Evolutionary conservation across 2,113 vertebrate species (phyloP), one percentile per base, ranked within the genome.

Genomic region (Cercopithecus mona): DNA sequence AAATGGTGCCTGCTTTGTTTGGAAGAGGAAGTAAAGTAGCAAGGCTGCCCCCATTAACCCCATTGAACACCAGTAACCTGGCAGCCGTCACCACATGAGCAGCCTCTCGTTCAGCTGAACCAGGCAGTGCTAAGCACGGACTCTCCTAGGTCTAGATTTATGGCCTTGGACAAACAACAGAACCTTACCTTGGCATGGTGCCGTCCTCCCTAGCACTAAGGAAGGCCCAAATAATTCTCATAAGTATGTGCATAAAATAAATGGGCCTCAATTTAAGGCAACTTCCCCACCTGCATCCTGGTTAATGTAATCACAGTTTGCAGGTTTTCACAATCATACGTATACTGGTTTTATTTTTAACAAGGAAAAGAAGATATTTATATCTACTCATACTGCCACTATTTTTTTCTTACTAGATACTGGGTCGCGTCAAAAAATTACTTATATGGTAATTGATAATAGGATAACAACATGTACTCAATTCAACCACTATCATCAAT

Each of bases 401-500:
- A 3, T 43, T 38, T 76, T 55, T 81, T 88, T 94, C 61, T 17
- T 0, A 70, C 64, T 72, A 25, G 27, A 76, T 61, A 89, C 23
- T 38, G 40, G 59, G 57, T 75, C 82, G 57, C 16, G 25, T 93
- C 78, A 95, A 97, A 96, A 92, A 88, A 85, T 84, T 70, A 95
- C 90, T 92, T 88, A n/a, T 30, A 76, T 82, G 76, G 86, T 68
- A 38, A 94, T 55, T 94, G 96, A 93, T 95, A 90, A 86, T 16
- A 84, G 38, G 95, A 82, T 92, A 93, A 94, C 48, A 66, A 68
- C 76, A 93, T 38, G 95, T 48, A 83, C 90, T 81, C 70, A 52
- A 72, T 94, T 96, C 68, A 95, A 95, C 94, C 94, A 96, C 57
- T 96, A 75, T 96, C 76, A 98, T 98, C 97, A 96, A 88, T 92